phyloP scores from a whole-genome alignment of 1,140 invertebrate species.

The Eumaeus atala region DNA sequence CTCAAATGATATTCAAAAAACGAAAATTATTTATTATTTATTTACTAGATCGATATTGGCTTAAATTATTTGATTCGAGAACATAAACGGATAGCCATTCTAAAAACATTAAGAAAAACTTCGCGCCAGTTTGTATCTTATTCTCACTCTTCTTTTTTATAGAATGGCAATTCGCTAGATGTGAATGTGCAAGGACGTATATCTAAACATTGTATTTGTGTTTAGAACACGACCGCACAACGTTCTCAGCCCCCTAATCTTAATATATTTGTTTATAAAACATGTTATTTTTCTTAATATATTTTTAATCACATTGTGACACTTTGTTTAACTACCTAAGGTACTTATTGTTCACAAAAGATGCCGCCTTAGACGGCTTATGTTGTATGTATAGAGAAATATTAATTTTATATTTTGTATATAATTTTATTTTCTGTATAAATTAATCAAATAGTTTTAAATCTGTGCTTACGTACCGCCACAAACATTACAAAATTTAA shows the following conservation, averaged over 20 bases:
- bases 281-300: constrained; percentile 18
- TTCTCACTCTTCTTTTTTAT: too few species aligned
- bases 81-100: background rate
- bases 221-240: background rate
- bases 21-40: constrained; percentile 10
- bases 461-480: constrained; percentile 47
- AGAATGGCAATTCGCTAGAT: too few species aligned
- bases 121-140: too few species aligned
- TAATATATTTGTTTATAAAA: constrained; percentile 12
- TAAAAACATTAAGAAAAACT: too few species aligned
- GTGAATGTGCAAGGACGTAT: too few species aligned
- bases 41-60: constrained; percentile 2
- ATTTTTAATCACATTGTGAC: constrained; percentile 21
- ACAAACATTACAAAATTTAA: constrained; percentile 27
- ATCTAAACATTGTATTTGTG: too few species aligned
- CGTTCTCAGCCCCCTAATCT: constrained; percentile 1
- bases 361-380: constrained; percentile 43
- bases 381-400: constrained; percentile 51
- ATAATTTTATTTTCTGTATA: constrained; percentile 66
- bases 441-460: constrained; percentile 63
- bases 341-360: constrained; percentile 55
- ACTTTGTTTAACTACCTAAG: constrained; percentile 36
- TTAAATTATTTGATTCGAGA: background rate
- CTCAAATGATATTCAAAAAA: constrained; percentile 6
- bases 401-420: constrained; percentile 69